phyloP scores from a whole-genome alignment of 1,140 invertebrate genomes.

The Sinonovacula constricta region DNA sequence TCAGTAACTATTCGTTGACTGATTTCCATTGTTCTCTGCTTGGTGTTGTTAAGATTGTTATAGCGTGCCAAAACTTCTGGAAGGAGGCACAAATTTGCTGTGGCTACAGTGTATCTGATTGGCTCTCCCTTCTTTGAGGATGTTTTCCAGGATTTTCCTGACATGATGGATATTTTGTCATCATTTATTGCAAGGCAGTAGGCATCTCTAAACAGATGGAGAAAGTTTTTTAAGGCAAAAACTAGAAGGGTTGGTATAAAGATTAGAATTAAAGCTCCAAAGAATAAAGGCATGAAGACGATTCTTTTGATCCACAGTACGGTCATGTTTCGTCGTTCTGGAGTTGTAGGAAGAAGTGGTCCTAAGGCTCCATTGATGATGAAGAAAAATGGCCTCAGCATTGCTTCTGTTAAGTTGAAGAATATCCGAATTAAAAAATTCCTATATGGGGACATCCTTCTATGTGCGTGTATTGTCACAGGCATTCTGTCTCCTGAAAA shows the following conservation, averaged over 20 bases:
- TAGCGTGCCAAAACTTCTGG: conserved; percentile 66
- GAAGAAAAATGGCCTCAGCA: conserved; percentile 41
- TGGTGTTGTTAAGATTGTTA: conserved; percentile 65
- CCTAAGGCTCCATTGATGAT: conserved; percentile 28
- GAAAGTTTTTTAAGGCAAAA: conserved; percentile 55
- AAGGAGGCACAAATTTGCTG: conserved; percentile 68
- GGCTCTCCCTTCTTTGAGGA: too few species aligned
- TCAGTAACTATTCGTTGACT: conserved; percentile 64
- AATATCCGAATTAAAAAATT: conserved; percentile 20
- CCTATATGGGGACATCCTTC: too few species aligned
- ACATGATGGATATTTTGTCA: not conserved
- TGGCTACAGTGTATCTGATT: conserved; percentile 55
- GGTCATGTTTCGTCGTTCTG: conserved; percentile 45
- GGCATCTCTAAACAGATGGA: conserved; percentile 55
- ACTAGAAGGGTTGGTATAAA: conserved; percentile 52
- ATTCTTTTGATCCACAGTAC: conserved; percentile 29
- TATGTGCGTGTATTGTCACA: too few species aligned
- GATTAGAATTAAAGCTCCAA: conserved; percentile 45
- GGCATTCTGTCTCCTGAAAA: too few species aligned
- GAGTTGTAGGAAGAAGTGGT: conserved; percentile 52
- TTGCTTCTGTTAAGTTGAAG: conserved; percentile 36
- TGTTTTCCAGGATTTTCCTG: too few species aligned
- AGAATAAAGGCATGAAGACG: conserved; percentile 43
- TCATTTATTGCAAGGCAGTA: conserved; percentile 48
- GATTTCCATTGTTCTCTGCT: conserved; percentile 56